These are phyloP conservation scores for Aphaenogaster ashmeadi DNA, from an alignment of 1,140 invertebrate species.

Conservation along the genomic window DNA sequence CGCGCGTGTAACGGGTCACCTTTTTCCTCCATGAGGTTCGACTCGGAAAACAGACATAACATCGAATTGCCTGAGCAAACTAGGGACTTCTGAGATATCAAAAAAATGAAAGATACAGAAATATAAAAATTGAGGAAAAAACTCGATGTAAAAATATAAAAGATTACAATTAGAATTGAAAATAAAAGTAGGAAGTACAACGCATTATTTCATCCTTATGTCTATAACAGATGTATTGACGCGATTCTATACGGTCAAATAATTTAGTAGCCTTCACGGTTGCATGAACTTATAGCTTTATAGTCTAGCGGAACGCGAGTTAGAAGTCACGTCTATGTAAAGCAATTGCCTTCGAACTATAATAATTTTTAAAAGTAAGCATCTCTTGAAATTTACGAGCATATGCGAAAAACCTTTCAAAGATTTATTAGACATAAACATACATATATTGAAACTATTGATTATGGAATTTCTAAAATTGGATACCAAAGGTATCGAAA, in stretches of 20 bases:
- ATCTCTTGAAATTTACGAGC: neutral
- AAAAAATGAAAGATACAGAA: neutral
- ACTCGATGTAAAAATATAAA: neutral
- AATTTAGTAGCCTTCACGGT: neutral
- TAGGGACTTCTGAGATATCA: neutral
- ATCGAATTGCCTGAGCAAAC: neutral
- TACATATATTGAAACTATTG: neutral
- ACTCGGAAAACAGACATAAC: neutral
- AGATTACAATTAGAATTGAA: neutral
- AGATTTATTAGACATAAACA: constrained; percentile 1
- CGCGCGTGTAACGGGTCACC: constrained; percentile 34
- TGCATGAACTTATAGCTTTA: neutral
- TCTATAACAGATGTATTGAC: neutral
- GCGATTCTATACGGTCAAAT: neutral
- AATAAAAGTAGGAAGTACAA: neutral
- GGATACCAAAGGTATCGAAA: neutral
- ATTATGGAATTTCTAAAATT: neutral
- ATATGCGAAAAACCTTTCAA: neutral
- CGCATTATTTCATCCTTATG: neutral
- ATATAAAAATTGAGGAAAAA: neutral
- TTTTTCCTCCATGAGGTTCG: constrained; percentile 35
- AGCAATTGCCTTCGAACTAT: neutral
- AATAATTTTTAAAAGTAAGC: neutral
- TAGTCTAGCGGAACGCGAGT: neutral
- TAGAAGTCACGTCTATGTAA: neutral